Conservation (phyloP, 2,113 vertebrate species). For the Gnathonemus longibarbis region DNA sequence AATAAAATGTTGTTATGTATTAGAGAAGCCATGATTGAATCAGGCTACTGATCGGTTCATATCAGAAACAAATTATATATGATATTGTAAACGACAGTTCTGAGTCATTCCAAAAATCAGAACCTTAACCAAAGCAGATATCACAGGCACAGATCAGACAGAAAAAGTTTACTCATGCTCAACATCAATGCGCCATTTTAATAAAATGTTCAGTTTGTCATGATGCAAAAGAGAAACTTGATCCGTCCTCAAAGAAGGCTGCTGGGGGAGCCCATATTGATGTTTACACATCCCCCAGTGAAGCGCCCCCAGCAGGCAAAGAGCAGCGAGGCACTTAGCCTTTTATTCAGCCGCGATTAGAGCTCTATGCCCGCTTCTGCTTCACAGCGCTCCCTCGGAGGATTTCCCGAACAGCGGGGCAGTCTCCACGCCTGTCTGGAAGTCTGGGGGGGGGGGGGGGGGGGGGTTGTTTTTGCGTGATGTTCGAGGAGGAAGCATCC, state of each 20-base stretch:
- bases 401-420: neutral
- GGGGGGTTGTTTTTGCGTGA: neutral
- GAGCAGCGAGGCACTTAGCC: neutral
- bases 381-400: slow-evolving; percentile 6
- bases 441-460: neutral
- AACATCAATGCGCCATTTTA: neutral
- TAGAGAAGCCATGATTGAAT: neutral
- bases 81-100: neutral
- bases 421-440: neutral
- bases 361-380: neutral
- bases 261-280: neutral
- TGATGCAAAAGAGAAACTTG: neutral
- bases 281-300: neutral
- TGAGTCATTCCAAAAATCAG: neutral
- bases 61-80: neutral
- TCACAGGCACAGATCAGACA: neutral
- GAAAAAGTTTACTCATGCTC: neutral
- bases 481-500: neutral
- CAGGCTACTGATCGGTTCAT: neutral
- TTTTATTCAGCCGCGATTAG: neutral
- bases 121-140: neutral
- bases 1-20: neutral
- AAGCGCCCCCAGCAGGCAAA: neutral
- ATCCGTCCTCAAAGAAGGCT: neutral
- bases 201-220: neutral